phyloP scores from a whole-genome alignment of 2,797 vertebrate species.

The Prunella strophiata region DNA sequence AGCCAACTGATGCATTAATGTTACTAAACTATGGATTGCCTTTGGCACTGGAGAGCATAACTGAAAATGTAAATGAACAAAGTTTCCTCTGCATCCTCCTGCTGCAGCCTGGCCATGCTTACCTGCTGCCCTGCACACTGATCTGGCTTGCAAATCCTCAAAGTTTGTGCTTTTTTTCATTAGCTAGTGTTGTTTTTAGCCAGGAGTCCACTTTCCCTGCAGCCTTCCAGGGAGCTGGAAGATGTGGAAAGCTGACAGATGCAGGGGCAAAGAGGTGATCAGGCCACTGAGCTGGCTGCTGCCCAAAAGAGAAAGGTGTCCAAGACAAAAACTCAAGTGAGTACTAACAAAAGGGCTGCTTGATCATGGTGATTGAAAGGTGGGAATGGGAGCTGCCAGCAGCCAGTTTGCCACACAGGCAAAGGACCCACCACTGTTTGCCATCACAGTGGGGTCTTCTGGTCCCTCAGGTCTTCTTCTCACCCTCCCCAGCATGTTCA shows the following conservation, averaged over 20 bases:
- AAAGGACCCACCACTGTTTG: fast-evolving
- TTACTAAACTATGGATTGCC: not conserved
- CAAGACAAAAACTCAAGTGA: not conserved
- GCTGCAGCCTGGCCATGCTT: not conserved
- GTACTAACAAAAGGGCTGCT: not conserved
- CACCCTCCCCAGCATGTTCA: fast-evolving
- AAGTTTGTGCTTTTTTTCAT: not conserved
- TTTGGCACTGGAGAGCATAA: not conserved
- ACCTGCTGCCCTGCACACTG: not conserved
- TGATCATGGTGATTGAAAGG: not conserved
- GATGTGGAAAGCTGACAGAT: not conserved
- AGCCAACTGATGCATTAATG: not conserved
- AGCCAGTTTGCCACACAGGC: not conserved
- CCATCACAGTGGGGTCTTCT: not conserved
- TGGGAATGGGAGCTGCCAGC: not conserved
- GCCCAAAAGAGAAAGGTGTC: not conserved
- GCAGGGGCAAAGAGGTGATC: not conserved
- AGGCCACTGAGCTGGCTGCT: not conserved
- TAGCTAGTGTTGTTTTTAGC: fast-evolving
- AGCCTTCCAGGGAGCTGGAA: not conserved
- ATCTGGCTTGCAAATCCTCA: not conserved
- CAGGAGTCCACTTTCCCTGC: not conserved
- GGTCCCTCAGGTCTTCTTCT: not conserved
- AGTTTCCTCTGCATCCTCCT: not conserved
- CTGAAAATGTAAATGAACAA: not conserved